A percentile compares a stretch with the other conserved stretches of the same genome.
phyloP scores from a whole-genome alignment of 35 echinoderm and acorn worm genomes.

The Heliocidaris erythrogramma region DNA sequence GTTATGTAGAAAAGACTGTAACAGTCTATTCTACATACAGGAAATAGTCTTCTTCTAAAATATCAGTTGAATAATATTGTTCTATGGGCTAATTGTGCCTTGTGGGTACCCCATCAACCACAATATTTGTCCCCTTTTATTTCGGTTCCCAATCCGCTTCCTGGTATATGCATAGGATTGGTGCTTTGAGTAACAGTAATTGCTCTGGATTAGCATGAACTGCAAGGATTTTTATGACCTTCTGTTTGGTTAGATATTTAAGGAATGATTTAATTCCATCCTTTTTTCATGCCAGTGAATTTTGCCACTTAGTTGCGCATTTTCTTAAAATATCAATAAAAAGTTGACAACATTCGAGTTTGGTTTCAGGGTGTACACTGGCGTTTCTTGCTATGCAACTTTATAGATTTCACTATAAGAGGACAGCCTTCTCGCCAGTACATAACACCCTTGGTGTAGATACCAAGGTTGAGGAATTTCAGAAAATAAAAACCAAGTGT shows the following conservation, averaged over 20 bases:
- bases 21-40: background rate
- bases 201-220: background rate
- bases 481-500: too few species aligned
- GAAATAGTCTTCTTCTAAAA: background rate
- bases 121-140: background rate
- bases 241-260: background rate
- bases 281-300: background rate
- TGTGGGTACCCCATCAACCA: background rate
- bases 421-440: too few species aligned
- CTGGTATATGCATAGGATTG: background rate
- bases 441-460: too few species aligned
- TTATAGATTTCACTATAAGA: too few species aligned
- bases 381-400: background rate
- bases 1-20: background rate
- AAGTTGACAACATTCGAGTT: background rate
- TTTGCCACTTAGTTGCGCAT: background rate
- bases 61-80: background rate
- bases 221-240: background rate
- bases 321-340: background rate
- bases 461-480: too few species aligned
- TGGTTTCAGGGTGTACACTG: background rate
- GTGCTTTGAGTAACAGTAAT: background rate
- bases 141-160: background rate
- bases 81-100: slow-evolving; percentile 9
- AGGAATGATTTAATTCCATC: background rate